Percentiles rank a stretch among this genome's conserved stretches.
These are phyloP conservation scores for Ranitomeya variabilis DNA, from an alignment of 2,113 vertebrate genomes.

Conservation along the genomic window DNA sequence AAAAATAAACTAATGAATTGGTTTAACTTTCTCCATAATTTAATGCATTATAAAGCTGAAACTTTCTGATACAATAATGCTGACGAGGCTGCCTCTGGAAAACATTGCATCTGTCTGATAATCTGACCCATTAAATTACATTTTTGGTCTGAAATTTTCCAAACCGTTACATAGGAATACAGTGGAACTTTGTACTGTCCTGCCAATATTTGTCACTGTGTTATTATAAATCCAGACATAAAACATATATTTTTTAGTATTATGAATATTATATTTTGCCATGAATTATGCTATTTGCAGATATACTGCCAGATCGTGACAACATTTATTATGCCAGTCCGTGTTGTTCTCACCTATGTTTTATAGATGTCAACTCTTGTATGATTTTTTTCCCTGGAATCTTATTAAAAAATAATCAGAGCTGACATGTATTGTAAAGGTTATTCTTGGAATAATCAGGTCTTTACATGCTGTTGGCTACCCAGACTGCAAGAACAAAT, in stretches of 20 bases:
- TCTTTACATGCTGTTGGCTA: slow-evolving; percentile 26
- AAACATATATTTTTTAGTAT: neutral
- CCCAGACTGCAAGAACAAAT: neutral
- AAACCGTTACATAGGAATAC: too few relatives aligned
- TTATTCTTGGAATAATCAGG: slow-evolving; percentile 25
- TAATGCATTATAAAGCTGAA: too few relatives aligned
- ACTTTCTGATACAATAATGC: too few relatives aligned
- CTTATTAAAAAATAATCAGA: slow-evolving; percentile 38
- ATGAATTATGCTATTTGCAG: neutral
- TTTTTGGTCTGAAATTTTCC: neutral
- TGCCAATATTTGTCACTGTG: neutral
- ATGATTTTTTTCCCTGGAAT: neutral
- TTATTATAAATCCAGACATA: neutral
- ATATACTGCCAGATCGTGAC: neutral
- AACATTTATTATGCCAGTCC: neutral
- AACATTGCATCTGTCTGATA: too few relatives aligned
- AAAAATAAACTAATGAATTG: too few relatives aligned
- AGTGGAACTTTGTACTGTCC: too few relatives aligned
- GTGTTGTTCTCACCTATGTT: slow-evolving; percentile 13
- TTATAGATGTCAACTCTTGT: slow-evolving; percentile 5
- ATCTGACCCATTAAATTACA: neutral
- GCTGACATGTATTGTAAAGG: slow-evolving; percentile 27
- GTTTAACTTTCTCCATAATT: too few relatives aligned
- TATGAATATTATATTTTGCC: neutral
- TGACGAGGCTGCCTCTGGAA: too few relatives aligned